These are phyloP conservation scores for Drosophila saltans DNA, from an alignment of 1,140 invertebrate genomes.

Conservation along the genomic window DNA sequence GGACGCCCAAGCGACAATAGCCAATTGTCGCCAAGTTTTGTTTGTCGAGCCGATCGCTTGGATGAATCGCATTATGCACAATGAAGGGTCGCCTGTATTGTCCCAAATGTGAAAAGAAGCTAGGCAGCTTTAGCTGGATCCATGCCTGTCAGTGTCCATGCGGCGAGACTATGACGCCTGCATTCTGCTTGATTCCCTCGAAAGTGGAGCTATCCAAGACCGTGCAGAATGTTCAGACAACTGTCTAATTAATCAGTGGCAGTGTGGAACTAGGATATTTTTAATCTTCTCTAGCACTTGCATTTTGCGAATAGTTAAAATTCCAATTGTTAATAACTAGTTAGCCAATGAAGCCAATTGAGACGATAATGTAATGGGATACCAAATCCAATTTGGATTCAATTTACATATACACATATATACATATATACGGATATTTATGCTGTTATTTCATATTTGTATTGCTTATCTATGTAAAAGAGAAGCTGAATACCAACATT, in stretches of 20 bases:
- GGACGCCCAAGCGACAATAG: conserved; percentile 35
- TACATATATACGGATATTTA: neutral
- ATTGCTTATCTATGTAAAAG: neutral
- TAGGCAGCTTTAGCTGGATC: conserved; percentile 93
- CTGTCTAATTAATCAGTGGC: conserved; percentile 85
- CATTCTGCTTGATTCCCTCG: conserved; percentile 93
- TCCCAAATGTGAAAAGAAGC: conserved; percentile 91
- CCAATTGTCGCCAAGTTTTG: conserved; percentile 88
- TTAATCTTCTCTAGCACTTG: neutral
- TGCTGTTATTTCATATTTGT: neutral
- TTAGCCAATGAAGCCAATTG: conserved; percentile 2
- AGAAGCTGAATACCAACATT: conserved; percentile 2
- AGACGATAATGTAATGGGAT: conserved; percentile 1
- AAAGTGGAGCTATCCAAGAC: conserved; percentile 94
- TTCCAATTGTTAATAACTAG: conserved; percentile 4
- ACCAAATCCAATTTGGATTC: conserved; percentile 2
- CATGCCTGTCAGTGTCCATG: conserved; percentile 93
- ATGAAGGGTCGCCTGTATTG: conserved; percentile 92
- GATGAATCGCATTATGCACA: conserved; percentile 89
- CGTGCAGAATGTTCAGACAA: conserved; percentile 93
- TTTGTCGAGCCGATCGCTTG: conserved; percentile 92
- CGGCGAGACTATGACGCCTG: conserved; percentile 91
- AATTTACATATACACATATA: neutral
- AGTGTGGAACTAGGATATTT: neutral
- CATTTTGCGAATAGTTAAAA: conserved; percentile 8